A percentile compares a stretch with the other conserved stretches of the same genome.
These are phyloP conservation scores for Cheilosia vernalis DNA, from an alignment of 2,888 invertebrate species.

Conservation along the genomic window DNA sequence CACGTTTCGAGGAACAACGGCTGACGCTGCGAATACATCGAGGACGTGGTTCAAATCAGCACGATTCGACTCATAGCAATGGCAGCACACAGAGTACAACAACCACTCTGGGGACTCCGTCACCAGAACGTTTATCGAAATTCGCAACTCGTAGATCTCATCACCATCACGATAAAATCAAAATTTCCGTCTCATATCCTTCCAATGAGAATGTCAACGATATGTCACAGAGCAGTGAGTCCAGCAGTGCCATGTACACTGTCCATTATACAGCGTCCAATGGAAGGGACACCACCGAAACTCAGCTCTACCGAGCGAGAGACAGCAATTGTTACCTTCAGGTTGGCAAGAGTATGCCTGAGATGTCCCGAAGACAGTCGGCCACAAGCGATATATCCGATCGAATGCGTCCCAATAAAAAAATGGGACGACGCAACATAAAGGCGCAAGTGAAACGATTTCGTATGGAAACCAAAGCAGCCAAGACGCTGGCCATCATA, in stretches of 20 bases:
- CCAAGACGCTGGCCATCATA: conserved; percentile 97
- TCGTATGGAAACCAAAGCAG: conserved; percentile 98
- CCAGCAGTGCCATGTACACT: conserved; percentile 85
- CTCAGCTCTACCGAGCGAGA: conserved; percentile 83
- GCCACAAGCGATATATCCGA: conserved; percentile 81
- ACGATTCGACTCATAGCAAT: conserved; percentile 87
- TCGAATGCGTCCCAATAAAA: conserved; percentile 84
- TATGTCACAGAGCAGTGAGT: conserved; percentile 78
- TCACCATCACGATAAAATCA: conserved; percentile 90
- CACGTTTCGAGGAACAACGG: conserved; percentile 94
- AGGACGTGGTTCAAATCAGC: conserved; percentile 90
- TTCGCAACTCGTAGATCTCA: conserved; percentile 85
- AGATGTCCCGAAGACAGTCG: conserved; percentile 82
- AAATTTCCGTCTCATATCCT: conserved; percentile 93
- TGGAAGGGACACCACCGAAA: conserved; percentile 86
- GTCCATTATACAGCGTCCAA: conserved; percentile 88
- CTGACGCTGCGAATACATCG: conserved; percentile 95
- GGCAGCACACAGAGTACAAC: conserved; percentile 89
- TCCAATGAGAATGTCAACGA: conserved; percentile 88
- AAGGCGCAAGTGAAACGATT: conserved; percentile 96
- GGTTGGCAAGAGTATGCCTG: conserved; percentile 83
- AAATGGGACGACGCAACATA: conserved; percentile 95
- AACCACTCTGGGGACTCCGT: conserved; percentile 87
- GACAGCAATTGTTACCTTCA: conserved; percentile 85
- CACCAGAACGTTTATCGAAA: conserved; percentile 86